Base-by-base conservation (phyloP, 2,888 invertebrate species). In the Rhamphomyia laevipes region DNA sequence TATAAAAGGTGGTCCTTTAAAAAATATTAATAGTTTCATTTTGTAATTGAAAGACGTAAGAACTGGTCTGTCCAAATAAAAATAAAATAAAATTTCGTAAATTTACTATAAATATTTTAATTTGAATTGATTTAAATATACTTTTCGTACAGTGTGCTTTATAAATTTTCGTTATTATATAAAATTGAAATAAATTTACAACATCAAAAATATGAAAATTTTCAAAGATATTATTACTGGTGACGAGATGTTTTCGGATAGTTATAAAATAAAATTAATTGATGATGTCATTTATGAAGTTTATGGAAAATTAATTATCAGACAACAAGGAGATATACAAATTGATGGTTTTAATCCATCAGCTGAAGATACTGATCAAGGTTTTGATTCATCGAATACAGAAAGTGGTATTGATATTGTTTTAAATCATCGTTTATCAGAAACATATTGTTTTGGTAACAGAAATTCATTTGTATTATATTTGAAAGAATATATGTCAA, bases 201-300 rank as follows among this genome's bases (percentile, higher is more conserved):
- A n/a, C n/a, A n/a, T n/a, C n/a, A n/a, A n/a, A n/a, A 89, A 77
- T 76, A 95, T 94, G 94, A 89, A 77, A 74, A 90, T 94, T 76
- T 95, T 83, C 78, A 93, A 92, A 77, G 93, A 94, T 77, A 81
- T 88, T 76, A 85, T 94, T 72, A 91, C 90, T 63, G 91, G 91
- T 63, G 96, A 97, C 73, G 97, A 97, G 77, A 90, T 97, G 86
- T 94, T 94, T 80, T 92, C 94, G 51, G 97, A 97, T 74, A 83
- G 90, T 48, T 94, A 91, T 73, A 93, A 84, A 77, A 80, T 92
- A 60, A 92, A 93, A 72, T 73, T 94, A 58, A 79, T 94, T 42
- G 93, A 95, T 70, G 89, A 91, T 72, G 90, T 94, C 47, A 68
- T 94, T 52, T 95, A 92, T 67, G 94, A 94, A 81, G 93, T 97